Base-by-base conservation (phyloP, 1,140 invertebrate species). In the Caenorhabditis latens region DNA sequence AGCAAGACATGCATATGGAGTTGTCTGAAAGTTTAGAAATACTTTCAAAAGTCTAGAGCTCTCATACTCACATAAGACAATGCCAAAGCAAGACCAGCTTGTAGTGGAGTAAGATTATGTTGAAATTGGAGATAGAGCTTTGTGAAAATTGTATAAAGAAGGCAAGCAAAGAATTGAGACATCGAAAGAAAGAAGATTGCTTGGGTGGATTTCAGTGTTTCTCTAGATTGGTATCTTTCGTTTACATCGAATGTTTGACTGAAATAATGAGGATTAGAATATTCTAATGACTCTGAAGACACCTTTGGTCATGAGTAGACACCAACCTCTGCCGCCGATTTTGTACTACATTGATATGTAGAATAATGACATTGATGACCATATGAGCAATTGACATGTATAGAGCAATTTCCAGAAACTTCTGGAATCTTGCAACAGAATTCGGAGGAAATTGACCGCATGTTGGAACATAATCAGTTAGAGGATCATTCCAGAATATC, bases 371-470 rank as follows among this genome's bases (percentile, higher is more conserved):
- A 53, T 79, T 79, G 11, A 79, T 79, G 9, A 50, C 71, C 71
- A 79, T 79, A 53, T 79, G 71, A 53, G 46, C 71, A 50, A 79
- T 48, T 79, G 71, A 79, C 71, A 79, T 79, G 19, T 79, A 79
- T 4, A 79, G 21, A 46, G 46, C 71, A 32, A 79, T 43, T 48
- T 48, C 43, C n/a, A 79, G 46, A 14, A 79, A 79, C 0, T 16
- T 14, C 13, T 50, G 19, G 19, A 79, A 79, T 50, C 46, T 50
- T 13, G 4, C 46, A 50, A 79, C 46, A 9, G 71, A 79, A 11
- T 79, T n/a, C 9, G 71, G 40, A 24, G 71, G 71, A 7, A 79
- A 79, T 79, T 79, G 71, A 11, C 71, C 71, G 24, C 71, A 79
- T 8, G 46, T 79, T 50, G 71, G 71, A 14, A 79, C 71, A 42